Conservation (phyloP, 2,797 vertebrate species). For the Nasua narica region DNA sequence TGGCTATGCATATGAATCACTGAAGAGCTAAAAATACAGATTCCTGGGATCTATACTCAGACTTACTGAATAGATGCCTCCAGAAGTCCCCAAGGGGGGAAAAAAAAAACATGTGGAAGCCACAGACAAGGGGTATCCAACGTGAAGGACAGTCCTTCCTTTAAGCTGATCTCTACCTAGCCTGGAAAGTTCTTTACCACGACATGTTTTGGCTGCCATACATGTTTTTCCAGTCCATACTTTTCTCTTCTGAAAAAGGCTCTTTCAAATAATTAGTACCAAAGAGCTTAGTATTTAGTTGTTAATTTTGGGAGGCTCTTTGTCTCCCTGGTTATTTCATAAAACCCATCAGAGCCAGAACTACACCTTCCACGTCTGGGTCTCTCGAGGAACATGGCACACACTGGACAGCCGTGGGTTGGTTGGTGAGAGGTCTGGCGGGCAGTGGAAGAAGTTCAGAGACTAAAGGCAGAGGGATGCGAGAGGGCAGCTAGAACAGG, state of each 20-base stretch:
- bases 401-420: background rate
- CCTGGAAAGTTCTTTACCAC: background rate
- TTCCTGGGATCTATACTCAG: background rate
- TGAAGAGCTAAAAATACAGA: slow-evolving; percentile 35
- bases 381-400: background rate
- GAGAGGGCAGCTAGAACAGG: background rate
- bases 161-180: background rate
- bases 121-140: fast-evolving
- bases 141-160: background rate
- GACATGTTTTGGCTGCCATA: background rate
- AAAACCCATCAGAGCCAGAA: background rate
- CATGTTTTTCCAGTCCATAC: background rate
- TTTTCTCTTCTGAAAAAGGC: background rate
- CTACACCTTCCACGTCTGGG: background rate
- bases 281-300: background rate
- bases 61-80: background rate
- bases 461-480: background rate
- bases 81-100: background rate
- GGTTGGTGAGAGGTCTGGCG: background rate
- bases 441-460: background rate
- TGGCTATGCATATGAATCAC: background rate
- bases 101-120: background rate
- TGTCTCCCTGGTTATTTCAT: background rate
- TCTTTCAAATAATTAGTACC: background rate
- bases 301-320: background rate